Evolutionary conservation across 2,797 vertebrate genomes (phyloP).

Genomic region (Cossypha heuglini): DNA sequence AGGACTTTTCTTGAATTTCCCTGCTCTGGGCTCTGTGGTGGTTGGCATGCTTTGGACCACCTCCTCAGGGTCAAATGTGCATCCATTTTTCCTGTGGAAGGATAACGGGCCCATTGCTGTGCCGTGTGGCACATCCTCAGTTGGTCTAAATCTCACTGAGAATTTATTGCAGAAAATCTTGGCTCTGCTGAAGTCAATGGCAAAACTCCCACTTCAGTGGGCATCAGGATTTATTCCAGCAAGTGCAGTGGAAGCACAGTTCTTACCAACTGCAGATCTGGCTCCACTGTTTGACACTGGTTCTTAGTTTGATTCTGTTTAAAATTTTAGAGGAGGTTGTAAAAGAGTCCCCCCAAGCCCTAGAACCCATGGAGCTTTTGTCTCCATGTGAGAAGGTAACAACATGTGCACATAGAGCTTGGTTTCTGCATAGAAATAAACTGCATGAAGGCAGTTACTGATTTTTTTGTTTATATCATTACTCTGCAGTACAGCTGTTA

Average conservation of each 20-base stretch:
- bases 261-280: neutral
- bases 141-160: neutral
- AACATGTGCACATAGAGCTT: neutral
- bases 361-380: neutral
- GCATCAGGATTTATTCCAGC: neutral
- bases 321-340: neutral
- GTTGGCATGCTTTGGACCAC: neutral
- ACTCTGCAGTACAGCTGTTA: conserved; percentile 32
- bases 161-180: neutral
- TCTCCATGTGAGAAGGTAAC: neutral
- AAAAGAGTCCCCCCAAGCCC: neutral
- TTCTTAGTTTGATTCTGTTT: neutral
- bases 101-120: neutral
- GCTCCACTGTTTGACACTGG: neutral
- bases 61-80: neutral
- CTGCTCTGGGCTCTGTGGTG: neutral
- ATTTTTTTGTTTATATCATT: conserved; percentile 23
- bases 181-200: neutral
- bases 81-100: neutral
- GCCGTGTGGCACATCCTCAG: neutral
- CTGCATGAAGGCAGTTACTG: neutral
- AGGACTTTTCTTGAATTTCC: neutral
- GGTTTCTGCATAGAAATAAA: neutral
- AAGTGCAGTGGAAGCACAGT: neutral
- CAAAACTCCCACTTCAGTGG: neutral